Conservation (phyloP, 2,113 vertebrate genomes). For the Prionailurus viverrinus region DNA sequence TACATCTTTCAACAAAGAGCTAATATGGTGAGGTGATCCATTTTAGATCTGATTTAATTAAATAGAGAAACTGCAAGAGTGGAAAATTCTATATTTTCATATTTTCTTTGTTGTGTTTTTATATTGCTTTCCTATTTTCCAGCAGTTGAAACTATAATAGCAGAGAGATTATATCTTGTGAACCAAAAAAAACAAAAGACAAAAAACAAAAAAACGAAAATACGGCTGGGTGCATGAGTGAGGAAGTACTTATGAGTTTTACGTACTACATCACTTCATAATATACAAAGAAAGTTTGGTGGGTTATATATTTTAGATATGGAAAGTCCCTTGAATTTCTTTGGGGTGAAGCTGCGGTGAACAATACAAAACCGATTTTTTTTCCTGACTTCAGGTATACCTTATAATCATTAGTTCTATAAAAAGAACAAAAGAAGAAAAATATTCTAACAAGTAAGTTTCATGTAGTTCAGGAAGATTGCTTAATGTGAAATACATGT, state of each 20-base stretch:
- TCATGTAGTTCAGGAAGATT: not conserved
- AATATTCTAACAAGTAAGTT: not conserved
- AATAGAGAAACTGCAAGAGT: not conserved
- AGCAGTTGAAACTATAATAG: not conserved
- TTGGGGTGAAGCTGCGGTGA: not conserved
- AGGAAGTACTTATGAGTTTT: not conserved
- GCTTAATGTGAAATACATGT: not conserved
- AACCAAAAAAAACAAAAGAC: not conserved
- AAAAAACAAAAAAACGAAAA: not conserved
- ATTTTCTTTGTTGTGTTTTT: not conserved
- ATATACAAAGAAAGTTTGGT: not conserved
- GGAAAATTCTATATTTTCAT: not conserved
- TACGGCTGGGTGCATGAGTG: not conserved
- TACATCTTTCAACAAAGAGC: not conserved
- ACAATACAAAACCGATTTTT: not conserved
- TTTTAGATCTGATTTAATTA: conserved; percentile 15
- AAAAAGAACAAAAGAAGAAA: conserved; percentile 34
- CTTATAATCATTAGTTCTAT: not conserved
- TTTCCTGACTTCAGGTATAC: not conserved
- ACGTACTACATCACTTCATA: not conserved
- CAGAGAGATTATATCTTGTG: not conserved
- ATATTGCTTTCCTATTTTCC: not conserved
- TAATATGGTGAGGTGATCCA: not conserved
- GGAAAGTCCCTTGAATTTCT: not conserved
- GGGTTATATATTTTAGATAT: not conserved